A percentile compares a stretch with the other conserved stretches of the same genome.
phyloP scores from a whole-genome alignment of 2,797 vertebrate species.

The Rhinoraja longicauda region DNA sequence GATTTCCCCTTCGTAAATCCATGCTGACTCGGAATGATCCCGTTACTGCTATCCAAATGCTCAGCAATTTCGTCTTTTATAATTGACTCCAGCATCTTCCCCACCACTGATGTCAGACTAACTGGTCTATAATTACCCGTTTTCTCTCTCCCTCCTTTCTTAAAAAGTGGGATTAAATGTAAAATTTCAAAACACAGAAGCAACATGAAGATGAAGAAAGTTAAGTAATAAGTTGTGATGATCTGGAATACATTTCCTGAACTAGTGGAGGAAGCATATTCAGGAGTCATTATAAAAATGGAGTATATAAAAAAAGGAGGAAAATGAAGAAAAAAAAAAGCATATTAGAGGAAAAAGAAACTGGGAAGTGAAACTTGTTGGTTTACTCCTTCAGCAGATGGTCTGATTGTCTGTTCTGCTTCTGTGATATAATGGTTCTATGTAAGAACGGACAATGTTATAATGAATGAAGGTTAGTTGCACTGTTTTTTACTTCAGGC shows the following conservation, averaged over 20 bases:
- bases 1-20: too few relatives aligned
- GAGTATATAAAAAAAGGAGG: not conserved
- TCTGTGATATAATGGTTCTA: not conserved
- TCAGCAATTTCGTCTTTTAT: too few relatives aligned
- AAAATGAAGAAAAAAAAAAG: too few relatives aligned
- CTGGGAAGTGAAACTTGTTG: not conserved
- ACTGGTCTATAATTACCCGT: too few relatives aligned
- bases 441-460: not conserved
- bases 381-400: not conserved
- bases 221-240: not conserved
- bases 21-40: too few relatives aligned
- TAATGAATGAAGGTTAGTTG: not conserved
- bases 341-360: not conserved
- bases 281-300: not conserved
- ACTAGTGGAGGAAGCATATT: not conserved
- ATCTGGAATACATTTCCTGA: not conserved
- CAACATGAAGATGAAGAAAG: too few relatives aligned
- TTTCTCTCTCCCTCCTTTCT: too few relatives aligned
- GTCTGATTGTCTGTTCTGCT: too few relatives aligned
- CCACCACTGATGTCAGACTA: too few relatives aligned
- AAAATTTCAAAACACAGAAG: not conserved
- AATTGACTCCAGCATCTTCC: too few relatives aligned
- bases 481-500: not conserved
- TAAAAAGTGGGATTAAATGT: too few relatives aligned
- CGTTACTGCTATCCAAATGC: too few relatives aligned